These are phyloP conservation scores for Sitophilus oryzae DNA, from an alignment of 1,140 invertebrate species.

Conservation along the genomic window DNA sequence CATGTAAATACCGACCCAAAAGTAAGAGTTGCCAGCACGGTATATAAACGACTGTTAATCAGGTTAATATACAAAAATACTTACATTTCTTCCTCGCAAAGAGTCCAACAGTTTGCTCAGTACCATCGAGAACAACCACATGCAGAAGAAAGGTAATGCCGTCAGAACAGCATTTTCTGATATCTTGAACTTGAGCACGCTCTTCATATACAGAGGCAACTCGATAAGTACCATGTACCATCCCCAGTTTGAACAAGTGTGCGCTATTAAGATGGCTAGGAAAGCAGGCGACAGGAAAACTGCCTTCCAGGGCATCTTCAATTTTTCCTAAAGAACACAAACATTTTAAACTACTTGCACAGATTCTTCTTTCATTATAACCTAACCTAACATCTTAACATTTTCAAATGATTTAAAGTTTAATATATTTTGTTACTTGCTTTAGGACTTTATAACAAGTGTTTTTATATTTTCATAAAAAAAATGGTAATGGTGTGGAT, in stretches of 20 bases:
- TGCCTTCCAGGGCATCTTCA: conserved; percentile 58
- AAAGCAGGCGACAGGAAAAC: conserved; percentile 69
- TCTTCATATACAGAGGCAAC: conserved; percentile 87
- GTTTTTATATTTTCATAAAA: no score
- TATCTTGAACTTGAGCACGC: conserved; percentile 83
- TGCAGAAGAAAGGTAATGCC: conserved; percentile 66
- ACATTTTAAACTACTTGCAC: no score
- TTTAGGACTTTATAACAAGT: no score
- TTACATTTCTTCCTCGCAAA: conserved; percentile 51
- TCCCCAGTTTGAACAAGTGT: conserved; percentile 84
- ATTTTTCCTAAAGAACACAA: conserved; percentile 14
- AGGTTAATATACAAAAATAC: conserved; percentile 47
- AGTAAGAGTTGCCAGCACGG: no score
- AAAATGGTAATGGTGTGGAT: no score
- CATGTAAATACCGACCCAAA: no score
- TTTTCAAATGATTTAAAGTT: conserved; percentile 47
- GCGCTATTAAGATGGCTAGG: conserved; percentile 64
- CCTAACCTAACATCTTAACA: no score
- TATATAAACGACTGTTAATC: no score
- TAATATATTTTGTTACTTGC: conserved; percentile 60
- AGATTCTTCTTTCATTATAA: no score
- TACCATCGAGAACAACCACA: conserved; percentile 69
- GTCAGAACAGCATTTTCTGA: conserved; percentile 68
- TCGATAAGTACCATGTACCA: conserved; percentile 93
- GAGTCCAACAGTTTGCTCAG: conserved; percentile 60